Conservation (phyloP, 2,113 vertebrate species). For the Melanotaenia duboulayi region DNA sequence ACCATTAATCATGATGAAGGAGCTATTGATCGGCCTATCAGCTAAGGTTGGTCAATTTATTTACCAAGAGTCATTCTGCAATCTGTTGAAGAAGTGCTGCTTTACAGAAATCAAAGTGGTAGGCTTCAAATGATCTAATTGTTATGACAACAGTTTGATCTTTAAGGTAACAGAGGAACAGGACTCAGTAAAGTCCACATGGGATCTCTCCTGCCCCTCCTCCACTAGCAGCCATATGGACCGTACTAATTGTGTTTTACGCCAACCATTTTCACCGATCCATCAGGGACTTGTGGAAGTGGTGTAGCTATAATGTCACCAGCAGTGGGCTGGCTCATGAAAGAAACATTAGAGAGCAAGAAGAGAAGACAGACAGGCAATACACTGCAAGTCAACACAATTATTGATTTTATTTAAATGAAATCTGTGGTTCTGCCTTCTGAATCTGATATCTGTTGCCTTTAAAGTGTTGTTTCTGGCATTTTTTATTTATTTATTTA, state of each 20-base stretch:
- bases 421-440: constrained; percentile 54
- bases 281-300: constrained; percentile 79
- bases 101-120: constrained; percentile 16
- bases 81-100: constrained; percentile 42
- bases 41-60: constrained; percentile 65
- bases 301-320: constrained; percentile 79
- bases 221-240: constrained; percentile 79
- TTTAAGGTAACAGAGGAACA: constrained; percentile 75
- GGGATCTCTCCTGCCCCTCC: constrained; percentile 70
- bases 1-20: constrained; percentile 75
- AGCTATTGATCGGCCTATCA: constrained; percentile 69
- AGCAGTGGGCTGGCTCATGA: constrained; percentile 79
- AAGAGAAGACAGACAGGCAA: constrained; percentile 79
- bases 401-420: constrained; percentile 83
- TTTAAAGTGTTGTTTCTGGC: constrained; percentile 54
- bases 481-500: constrained; percentile 6
- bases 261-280: constrained; percentile 77
- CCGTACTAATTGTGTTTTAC: constrained; percentile 81
- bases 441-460: constrained; percentile 39
- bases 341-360: constrained; percentile 81
- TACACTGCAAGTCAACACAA: constrained; percentile 79
- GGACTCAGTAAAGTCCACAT: constrained; percentile 61
- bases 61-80: constrained; percentile 51
- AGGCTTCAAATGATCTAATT: constrained; percentile 61
- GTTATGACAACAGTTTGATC: constrained; percentile 79